Evolutionary conservation across 2,797 vertebrate species (phyloP).

Genomic region (Coluber constrictor): DNA sequence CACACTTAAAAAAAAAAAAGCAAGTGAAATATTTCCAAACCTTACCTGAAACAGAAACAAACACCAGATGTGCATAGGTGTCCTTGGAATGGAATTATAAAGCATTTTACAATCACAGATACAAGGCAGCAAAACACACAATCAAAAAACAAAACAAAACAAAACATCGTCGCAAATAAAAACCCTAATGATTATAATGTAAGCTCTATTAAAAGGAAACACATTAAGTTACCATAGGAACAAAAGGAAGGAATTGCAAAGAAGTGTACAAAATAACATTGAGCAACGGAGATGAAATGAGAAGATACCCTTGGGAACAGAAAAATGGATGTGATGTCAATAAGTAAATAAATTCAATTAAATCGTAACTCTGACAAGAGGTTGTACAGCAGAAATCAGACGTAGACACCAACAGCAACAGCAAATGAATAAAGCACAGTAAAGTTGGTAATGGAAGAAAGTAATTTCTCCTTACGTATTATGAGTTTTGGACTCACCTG

Average conservation of each 20-base stretch:
- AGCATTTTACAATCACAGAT: constrained; percentile 11
- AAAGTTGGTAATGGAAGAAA: not conserved
- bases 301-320: constrained; percentile 50
- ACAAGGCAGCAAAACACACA: constrained; percentile 25
- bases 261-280: constrained; percentile 32
- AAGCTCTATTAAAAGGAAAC: constrained; percentile 42
- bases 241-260: constrained; percentile 46
- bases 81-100: constrained; percentile 4
- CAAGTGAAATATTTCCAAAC: constrained; percentile 2
- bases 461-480: not conserved
- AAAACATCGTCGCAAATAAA: constrained; percentile 3
- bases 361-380: constrained; percentile 53
- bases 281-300: constrained; percentile 52
- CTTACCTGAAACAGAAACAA: not conserved
- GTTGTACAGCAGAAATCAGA: constrained; percentile 53
- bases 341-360: constrained; percentile 64
- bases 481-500: not conserved
- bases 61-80: not conserved
- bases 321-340: constrained; percentile 41
- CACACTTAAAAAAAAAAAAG: too few species aligned
- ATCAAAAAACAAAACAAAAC: not conserved
- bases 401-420: constrained; percentile 38
- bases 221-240: constrained; percentile 51
- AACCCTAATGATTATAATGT: constrained; percentile 26
- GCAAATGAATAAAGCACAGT: not conserved